A percentile compares a stretch with the other conserved stretches of the same genome.
phyloP scores from a whole-genome alignment of 1,140 invertebrate genomes.

The Anoplophora glabripennis region DNA sequence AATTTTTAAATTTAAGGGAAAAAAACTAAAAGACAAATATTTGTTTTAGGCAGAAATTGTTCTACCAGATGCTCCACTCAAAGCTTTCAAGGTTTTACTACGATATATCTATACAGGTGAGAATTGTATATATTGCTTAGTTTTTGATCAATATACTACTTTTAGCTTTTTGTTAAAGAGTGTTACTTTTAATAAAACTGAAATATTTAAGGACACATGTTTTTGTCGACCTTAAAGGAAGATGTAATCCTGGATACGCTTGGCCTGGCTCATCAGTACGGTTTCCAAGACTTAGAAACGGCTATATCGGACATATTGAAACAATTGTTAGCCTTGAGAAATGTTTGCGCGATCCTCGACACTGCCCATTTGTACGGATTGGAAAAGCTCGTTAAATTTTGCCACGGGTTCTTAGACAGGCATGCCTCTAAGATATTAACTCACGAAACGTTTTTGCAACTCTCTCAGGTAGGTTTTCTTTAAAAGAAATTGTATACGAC shows the following conservation, averaged over 20 bases:
- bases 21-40: too few species aligned
- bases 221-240: constrained; percentile 77
- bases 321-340: constrained; percentile 80
- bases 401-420: constrained; percentile 81
- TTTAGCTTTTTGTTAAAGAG: too few species aligned
- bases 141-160: too few species aligned
- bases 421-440: constrained; percentile 81
- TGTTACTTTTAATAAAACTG: background rate
- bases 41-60: constrained; percentile 73
- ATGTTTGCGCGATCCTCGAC: constrained; percentile 92
- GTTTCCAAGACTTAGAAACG: constrained; percentile 86
- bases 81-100: constrained; percentile 85
- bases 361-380: constrained; percentile 71
- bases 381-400: constrained; percentile 61
- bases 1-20: background rate
- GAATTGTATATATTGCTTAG: constrained; percentile 4
- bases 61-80: constrained; percentile 78
- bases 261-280: constrained; percentile 91
- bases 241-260: constrained; percentile 84
- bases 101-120: constrained; percentile 91
- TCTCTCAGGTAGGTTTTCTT: constrained; percentile 68
- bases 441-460: constrained; percentile 77
- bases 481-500: too few species aligned
- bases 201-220: constrained; percentile 66
- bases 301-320: constrained; percentile 91